Evolutionary conservation across 2,888 invertebrate genomes (phyloP), one percentile per base, ranked within the genome.

Genomic region (Leptopilina myrica): DNA sequence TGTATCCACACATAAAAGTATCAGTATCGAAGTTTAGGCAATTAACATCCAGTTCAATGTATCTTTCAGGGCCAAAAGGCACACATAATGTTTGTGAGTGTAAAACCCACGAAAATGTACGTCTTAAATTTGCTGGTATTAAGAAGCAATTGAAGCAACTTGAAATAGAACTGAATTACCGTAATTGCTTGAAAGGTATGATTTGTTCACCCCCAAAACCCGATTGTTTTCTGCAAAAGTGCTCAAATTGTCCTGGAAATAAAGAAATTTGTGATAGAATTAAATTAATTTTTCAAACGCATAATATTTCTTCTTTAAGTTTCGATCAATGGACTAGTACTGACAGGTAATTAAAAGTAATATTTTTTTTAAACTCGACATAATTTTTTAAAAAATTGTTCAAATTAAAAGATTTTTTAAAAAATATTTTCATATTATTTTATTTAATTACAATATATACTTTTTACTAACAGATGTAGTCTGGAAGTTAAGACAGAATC

Each of bases 41-140:
- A 76, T 73, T 80, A 40, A n/a, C 49, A 76, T 64, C 80, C 80
- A 43, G 76, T 14, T 20, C 75, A 80, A 33, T 80, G 78, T 59
- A 78, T 78, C 78, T 78, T 66, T 15, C 78, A 4, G 80, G 78
- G 5, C 64, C 67, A 76, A 78, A 69, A 69, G 76, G 67, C 11
- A 77, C 80, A 8, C 80, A 80, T 56, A 67, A 67, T 40, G 33
- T 40, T 6, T 67, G 67, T 46, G 7, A 40, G 14, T 67, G 67
- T 53, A 79, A 79, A 76, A 77, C 26, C 7, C 77, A 77, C 49
- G 67, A 79, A 40, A 79, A 79, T 62, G 53, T 79, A 1, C 65
- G 43, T 33, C 15, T 79, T 2, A 77, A 77, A 64, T 73, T 77
- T 33, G 67, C 43, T 0, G 80, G 76, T 1, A 65, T 77, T 1